Evolutionary conservation across 2,113 vertebrate species (phyloP).

Genomic region (Synchiropus splendidus): DNA sequence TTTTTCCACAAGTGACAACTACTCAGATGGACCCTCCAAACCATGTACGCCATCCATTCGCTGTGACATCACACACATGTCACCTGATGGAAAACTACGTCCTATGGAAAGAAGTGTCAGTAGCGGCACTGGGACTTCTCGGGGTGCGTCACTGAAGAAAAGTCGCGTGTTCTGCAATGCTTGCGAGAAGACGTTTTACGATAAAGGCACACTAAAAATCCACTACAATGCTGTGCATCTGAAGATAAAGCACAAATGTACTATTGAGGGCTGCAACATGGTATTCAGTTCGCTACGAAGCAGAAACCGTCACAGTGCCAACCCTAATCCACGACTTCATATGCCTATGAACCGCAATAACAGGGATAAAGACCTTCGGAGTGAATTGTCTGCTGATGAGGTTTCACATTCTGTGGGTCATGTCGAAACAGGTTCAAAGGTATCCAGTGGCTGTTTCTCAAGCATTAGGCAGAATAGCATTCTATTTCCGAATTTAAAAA

Average conservation of each 20-base stretch:
- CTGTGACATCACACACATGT: slow-evolving; percentile 74
- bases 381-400: slow-evolving; percentile 63
- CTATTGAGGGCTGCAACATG: slow-evolving; percentile 96
- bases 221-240: slow-evolving; percentile 98
- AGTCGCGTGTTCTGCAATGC: slow-evolving; percentile 92
- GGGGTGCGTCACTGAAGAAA: slow-evolving; percentile 72
- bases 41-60: slow-evolving; percentile 70
- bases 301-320: slow-evolving; percentile 94
- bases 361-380: slow-evolving; percentile 84
- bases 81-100: slow-evolving; percentile 75
- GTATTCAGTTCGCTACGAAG: slow-evolving; percentile 94
- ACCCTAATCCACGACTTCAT: slow-evolving; percentile 94
- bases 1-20: slow-evolving; percentile 74
- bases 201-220: slow-evolving; percentile 97
- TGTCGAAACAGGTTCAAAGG: slow-evolving; percentile 72
- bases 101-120: slow-evolving; percentile 65
- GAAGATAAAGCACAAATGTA: slow-evolving; percentile 98
- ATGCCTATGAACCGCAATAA: slow-evolving; percentile 98
- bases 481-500: slow-evolving; percentile 91
- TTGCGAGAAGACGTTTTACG: slow-evolving; percentile 97
- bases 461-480: slow-evolving; percentile 78
- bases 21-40: slow-evolving; percentile 66
- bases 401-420: slow-evolving; percentile 62
- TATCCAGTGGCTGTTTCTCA: slow-evolving; percentile 61
- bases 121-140: slow-evolving; percentile 4